These are phyloP conservation scores for Wasmannia auropunctata DNA, from an alignment of 1,140 invertebrate genomes.

Conservation along the genomic window DNA sequence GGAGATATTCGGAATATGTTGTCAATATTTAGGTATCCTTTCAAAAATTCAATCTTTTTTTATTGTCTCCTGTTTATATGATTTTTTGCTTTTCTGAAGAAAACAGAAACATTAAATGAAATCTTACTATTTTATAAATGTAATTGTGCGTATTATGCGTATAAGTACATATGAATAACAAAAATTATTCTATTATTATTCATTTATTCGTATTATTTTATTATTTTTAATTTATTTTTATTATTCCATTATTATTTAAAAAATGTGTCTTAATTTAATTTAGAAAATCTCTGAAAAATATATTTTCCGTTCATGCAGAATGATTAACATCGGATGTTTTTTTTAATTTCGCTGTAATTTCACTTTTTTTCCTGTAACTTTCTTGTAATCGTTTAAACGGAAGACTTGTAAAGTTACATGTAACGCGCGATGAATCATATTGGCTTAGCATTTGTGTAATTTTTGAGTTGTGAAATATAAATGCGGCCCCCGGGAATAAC, in stretches of 20 bases:
- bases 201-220: background rate
- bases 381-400: background rate
- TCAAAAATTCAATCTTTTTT: background rate
- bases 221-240: background rate
- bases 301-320: background rate
- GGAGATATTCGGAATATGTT: background rate
- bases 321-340: background rate
- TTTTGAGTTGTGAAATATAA: constrained; percentile 20
- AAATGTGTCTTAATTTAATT: background rate
- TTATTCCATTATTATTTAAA: background rate
- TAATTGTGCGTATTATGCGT: background rate
- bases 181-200: background rate
- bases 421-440: constrained; percentile 1
- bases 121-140: background rate
- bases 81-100: background rate
- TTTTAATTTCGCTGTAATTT: background rate
- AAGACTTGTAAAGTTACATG: constrained; percentile 7
- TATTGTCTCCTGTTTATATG: background rate
- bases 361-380: background rate
- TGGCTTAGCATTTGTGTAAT: constrained; percentile 17
- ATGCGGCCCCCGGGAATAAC: background rate
- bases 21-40: background rate
- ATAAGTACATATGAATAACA: background rate
- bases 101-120: background rate
- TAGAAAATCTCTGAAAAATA: background rate